Evolutionary conservation across 2,797 vertebrate species (phyloP).

Genomic region (Dallia pectoralis): DNA sequence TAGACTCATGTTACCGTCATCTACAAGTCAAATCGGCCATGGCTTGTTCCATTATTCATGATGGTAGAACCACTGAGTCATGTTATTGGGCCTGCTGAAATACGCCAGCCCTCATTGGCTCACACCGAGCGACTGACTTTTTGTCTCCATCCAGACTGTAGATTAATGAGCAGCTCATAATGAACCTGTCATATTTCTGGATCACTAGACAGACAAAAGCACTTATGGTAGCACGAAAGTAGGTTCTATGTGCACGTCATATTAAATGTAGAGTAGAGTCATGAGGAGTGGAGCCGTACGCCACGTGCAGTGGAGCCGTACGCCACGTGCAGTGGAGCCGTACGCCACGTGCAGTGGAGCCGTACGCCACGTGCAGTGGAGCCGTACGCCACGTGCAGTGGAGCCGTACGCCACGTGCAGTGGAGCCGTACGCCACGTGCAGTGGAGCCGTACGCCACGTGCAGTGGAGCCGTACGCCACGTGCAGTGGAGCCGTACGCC

Average conservation of each 20-base stretch:
- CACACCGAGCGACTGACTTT: neutral
- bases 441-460: neutral
- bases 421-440: neutral
- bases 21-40: neutral
- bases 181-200: neutral
- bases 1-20: neutral
- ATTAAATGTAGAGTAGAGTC: too few relatives aligned
- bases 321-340: too few relatives aligned
- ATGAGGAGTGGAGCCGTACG: too few relatives aligned
- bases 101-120: neutral
- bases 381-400: neutral
- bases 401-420: neutral
- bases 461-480: neutral
- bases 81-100: neutral
- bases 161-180: conserved; percentile 1
- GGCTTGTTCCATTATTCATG: neutral
- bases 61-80: neutral
- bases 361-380: neutral
- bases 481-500: too few relatives aligned
- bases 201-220: neutral
- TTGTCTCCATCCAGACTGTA: neutral
- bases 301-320: too few relatives aligned
- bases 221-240: neutral
- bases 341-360: too few relatives aligned
- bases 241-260: neutral